Evolutionary conservation across 2,113 vertebrate species (phyloP), one percentile per base, ranked within the genome.

Genomic region (Acrocephalus kingi): DNA sequence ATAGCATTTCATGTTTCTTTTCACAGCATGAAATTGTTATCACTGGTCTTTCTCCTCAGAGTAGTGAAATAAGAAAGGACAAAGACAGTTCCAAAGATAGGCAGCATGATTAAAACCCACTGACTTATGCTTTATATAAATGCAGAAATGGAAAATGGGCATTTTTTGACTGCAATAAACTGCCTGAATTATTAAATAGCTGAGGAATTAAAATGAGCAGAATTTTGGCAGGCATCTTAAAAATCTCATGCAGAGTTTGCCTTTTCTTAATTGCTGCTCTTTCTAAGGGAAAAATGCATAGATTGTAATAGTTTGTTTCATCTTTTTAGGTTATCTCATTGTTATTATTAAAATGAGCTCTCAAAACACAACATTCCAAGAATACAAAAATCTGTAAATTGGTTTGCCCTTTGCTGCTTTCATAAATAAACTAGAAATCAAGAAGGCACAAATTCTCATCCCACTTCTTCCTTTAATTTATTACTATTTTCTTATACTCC

Each of bases 121-220:
- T 92, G 86, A 94, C 59, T 95, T 95, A 75, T 51, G 84, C 66
- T 91, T 95, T 85, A 64, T 46, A 68, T 31, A 86, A 92, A 92
- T 77, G 71, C 72, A 94, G 55, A 95, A 96, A 88, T 76, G 72
- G 83, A 77, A 93, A 96, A 87, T 78, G 71, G 84, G 52, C 83
- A 10, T 93, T 95, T 96, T 88, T 94, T 73, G 48, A 86, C 93
- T 94, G 72, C 80, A 76, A 2, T 66, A 74, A 84, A 63, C 87
- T 71, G 41, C 46, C 73, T 95, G 90, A 97, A 96, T 97, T 96
- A 96, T 95, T 97, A 91, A 97, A 94, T 83, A 97, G 52, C 73
- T 84, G 72, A 93, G 89, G 63, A 96, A 79, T 84, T 46, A 89
- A 93, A 96, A 84, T 83, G 78, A 95, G 58, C 61, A 72, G 84